Percentiles rank a stretch among this genome's conserved stretches.
These are phyloP conservation scores for Smittia aterrima DNA, from an alignment of 2,888 invertebrate genomes.

Conservation along the genomic window DNA sequence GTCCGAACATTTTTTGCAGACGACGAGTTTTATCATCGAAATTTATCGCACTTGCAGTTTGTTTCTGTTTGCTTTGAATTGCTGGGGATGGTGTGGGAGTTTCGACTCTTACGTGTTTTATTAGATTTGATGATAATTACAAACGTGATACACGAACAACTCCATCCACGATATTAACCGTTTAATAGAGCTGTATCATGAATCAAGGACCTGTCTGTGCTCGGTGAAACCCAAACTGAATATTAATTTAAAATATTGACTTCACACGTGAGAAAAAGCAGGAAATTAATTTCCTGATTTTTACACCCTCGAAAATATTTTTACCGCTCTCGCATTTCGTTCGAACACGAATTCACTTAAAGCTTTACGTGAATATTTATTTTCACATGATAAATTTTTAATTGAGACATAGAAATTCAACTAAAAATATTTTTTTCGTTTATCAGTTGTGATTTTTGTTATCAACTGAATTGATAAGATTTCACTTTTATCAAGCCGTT, in stretches of 20 bases:
- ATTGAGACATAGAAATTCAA: neutral
- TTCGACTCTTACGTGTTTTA: too few relatives aligned
- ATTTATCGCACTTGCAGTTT: too few relatives aligned
- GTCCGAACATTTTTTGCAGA: too few relatives aligned
- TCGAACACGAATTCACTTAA: conserved; percentile 2
- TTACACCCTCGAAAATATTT: neutral
- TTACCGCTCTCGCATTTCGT: neutral
- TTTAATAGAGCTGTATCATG: neutral
- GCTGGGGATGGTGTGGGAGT: too few relatives aligned
- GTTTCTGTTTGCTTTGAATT: too few relatives aligned
- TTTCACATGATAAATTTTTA: neutral
- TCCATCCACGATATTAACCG: neutral
- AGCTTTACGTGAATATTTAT: neutral
- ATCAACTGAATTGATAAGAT: too few relatives aligned
- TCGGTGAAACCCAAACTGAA: neutral
- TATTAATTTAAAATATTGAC: conserved; percentile 11
- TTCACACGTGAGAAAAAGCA: neutral
- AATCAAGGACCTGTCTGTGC: neutral
- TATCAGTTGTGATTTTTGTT: neutral
- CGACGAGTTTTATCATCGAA: too few relatives aligned
- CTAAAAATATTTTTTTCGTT: too few relatives aligned
- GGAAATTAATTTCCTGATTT: conserved; percentile 11
- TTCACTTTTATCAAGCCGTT: too few relatives aligned
- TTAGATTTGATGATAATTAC: too few relatives aligned
- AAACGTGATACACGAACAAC: too few relatives aligned